A percentile compares a stretch with the other conserved stretches of the same genome.
Conservation (phyloP, 2,797 vertebrate species). For the Arnoldichthys spilopterus region DNA sequence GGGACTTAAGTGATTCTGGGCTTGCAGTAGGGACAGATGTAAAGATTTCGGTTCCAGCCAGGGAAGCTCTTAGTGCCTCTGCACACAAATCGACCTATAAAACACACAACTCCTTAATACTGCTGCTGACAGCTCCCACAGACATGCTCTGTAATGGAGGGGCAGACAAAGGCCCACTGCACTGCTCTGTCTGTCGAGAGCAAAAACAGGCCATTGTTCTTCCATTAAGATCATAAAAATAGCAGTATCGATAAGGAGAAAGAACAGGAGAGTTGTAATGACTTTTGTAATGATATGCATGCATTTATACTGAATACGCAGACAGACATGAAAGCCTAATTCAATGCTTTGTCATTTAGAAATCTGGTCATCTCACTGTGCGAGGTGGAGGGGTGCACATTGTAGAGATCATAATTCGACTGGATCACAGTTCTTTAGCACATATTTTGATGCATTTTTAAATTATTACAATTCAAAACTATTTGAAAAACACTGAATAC, state of each 20-base stretch:
- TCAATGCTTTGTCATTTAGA: background rate
- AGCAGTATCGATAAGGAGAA: background rate
- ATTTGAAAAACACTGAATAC: background rate
- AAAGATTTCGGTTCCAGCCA: slow-evolving; percentile 48
- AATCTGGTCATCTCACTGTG: background rate
- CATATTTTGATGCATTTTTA: background rate
- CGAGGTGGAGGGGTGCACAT: background rate
- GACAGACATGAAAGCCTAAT: background rate
- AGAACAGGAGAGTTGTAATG: background rate
- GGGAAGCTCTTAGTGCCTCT: slow-evolving; percentile 52
- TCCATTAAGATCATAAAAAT: slow-evolving; percentile 20
- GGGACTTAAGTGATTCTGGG: slow-evolving; percentile 53
- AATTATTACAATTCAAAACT: background rate
- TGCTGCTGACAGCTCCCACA: slow-evolving; percentile 56
- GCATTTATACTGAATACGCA: background rate
- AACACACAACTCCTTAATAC: slow-evolving; percentile 52
- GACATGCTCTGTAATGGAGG: slow-evolving; percentile 47
- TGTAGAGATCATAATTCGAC: background rate
- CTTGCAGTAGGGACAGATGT: slow-evolving; percentile 48
- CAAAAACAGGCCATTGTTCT: background rate
- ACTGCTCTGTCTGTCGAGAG: background rate
- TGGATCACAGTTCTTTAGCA: background rate
- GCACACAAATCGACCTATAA: slow-evolving; percentile 48
- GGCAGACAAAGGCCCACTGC: slow-evolving; percentile 20
- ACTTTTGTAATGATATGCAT: background rate